A percentile compares a stretch with the other conserved stretches of the same genome.
Conservation (phyloP, 2,888 invertebrate species). For the Limnephilus marmoratus region DNA sequence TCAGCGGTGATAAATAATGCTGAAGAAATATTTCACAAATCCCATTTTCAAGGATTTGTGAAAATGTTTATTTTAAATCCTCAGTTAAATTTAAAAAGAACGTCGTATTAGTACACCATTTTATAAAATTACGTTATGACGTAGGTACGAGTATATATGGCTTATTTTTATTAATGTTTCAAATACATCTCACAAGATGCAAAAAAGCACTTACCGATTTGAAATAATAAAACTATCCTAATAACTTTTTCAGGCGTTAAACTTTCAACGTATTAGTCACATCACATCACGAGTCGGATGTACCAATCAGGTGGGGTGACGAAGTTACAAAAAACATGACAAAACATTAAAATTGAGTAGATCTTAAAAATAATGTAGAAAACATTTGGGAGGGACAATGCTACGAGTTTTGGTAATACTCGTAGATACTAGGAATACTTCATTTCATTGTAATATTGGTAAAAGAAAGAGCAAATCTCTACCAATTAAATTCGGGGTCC, state of each 20-base stretch:
- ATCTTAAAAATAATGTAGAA: background rate
- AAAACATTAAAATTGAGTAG: background rate
- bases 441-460: no score
- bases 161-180: background rate
- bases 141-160: no score
- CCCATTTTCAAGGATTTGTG: background rate
- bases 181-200: background rate
- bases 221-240: background rate
- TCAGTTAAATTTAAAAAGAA: background rate
- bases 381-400: background rate
- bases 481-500: no score
- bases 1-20: background rate
- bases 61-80: background rate
- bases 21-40: no score
- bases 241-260: background rate
- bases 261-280: background rate
- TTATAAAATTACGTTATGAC: no score
- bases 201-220: background rate
- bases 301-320: background rate
- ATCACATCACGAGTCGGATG: background rate
- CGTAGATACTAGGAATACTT: no score
- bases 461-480: no score
- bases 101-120: no score
- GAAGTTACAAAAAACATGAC: background rate
- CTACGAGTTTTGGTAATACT: background rate